A percentile compares a stretch with the other conserved stretches of the same genome.
Evolutionary conservation across 2,888 invertebrate genomes (phyloP).

Genomic region (Spicauda simplicius): DNA sequence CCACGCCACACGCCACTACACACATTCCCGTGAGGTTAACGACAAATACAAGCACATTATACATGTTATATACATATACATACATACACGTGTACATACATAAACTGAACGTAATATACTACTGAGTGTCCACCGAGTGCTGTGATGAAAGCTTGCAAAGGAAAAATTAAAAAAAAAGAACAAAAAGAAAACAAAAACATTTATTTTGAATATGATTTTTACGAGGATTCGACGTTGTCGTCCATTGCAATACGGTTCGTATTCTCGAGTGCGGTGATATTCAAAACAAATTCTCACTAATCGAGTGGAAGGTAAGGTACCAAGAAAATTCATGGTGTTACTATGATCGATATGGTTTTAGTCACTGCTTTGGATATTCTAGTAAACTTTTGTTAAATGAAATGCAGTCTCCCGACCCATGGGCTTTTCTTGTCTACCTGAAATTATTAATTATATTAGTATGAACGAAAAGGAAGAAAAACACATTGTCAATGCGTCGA

Average conservation of each 20-base stretch:
- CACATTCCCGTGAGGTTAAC: constrained; percentile 73
- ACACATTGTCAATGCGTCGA: constrained; percentile 57
- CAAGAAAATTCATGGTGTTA: constrained; percentile 54
- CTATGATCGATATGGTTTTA: constrained; percentile 62
- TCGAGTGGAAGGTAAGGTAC: constrained; percentile 39
- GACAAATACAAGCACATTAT: constrained; percentile 72
- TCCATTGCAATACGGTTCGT: constrained; percentile 25
- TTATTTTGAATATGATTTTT: constrained; percentile 63
- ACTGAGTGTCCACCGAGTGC: constrained; percentile 83
- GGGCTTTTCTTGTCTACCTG: constrained; percentile 82
- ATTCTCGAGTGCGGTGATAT: constrained; percentile 30
- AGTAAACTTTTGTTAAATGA: constrained; percentile 71
- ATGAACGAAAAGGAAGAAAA: constrained; percentile 75
- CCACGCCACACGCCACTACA: constrained; percentile 55
- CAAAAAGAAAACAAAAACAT: constrained; percentile 71
- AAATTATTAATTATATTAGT: constrained; percentile 84
- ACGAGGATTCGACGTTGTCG: constrained; percentile 44
- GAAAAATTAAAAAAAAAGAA: constrained; percentile 76
- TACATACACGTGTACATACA: constrained; percentile 51
- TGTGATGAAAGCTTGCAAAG: constrained; percentile 82
- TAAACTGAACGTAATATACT: constrained; percentile 60
- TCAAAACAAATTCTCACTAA: constrained; percentile 31
- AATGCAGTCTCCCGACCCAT: constrained; percentile 81
- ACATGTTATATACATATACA: constrained; percentile 64
- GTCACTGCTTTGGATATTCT: constrained; percentile 64